Percentiles rank a stretch among this genome's conserved stretches.
These are phyloP conservation scores for Misgurnus mizolepis DNA, from an alignment of 2,113 vertebrate species.

Conservation along the genomic window DNA sequence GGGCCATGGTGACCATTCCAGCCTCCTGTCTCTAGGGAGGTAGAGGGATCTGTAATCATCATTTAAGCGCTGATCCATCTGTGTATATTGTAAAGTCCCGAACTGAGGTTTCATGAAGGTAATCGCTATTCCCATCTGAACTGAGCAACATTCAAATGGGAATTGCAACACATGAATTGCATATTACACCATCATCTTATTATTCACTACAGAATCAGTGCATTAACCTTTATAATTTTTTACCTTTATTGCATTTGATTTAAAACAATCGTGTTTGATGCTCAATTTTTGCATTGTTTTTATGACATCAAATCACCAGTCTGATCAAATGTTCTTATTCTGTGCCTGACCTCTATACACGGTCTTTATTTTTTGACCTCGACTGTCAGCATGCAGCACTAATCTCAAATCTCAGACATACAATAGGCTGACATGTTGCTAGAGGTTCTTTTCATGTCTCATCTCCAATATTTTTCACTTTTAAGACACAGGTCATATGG, in stretches of 20 bases:
- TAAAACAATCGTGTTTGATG: no score
- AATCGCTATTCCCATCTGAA: conserved; percentile 2
- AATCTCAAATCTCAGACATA: conserved; percentile 10
- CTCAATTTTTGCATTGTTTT: neutral
- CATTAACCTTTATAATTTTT: no score
- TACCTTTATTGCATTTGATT: no score
- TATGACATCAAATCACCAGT: neutral
- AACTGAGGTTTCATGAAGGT: conserved; percentile 20
- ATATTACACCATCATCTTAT: conserved; percentile 31
- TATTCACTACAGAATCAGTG: neutral
- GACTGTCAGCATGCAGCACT: neutral
- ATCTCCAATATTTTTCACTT: conserved; percentile 9
- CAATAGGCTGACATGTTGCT: conserved; percentile 29
- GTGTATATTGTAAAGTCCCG: conserved; percentile 5
- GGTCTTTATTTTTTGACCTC: conserved; percentile 16
- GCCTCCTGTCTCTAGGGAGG: conserved; percentile 47
- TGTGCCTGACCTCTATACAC: neutral
- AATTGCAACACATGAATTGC: conserved; percentile 43
- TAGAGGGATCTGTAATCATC: conserved; percentile 55
- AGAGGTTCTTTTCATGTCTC: conserved; percentile 19
- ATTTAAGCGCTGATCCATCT: conserved; percentile 23
- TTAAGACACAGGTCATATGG: conserved; percentile 19
- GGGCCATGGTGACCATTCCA: conserved; percentile 52
- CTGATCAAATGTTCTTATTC: neutral
- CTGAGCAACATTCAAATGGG: conserved; percentile 41